Base-by-base conservation (phyloP, 2,888 invertebrate species). In the Leptodirus hochenwartii region DNA sequence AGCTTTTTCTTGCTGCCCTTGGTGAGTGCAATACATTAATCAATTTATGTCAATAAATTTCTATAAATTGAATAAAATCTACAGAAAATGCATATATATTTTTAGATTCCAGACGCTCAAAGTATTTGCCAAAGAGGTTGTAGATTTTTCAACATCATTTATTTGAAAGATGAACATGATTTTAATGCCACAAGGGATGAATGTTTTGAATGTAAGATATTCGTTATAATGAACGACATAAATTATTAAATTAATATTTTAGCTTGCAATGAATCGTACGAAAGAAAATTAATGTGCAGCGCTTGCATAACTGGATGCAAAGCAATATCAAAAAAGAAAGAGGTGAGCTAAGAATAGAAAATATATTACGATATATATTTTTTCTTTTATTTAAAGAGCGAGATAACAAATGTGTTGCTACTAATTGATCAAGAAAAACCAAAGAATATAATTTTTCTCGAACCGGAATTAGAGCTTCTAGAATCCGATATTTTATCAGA, bases 401-500 rank as follows among this genome's bases (percentile, higher is more conserved):
- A 39, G 30, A 23, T 37, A 14, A 17, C 34, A 6, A 35, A 33
- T 23, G 31, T 38, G 4, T 23, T 39, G 15, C 29, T 39, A 5
- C 31, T 41, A 29, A 36, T 41, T 17, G 36, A 37, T 25, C 39
- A 41, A 33, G 41, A 40, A n/a, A 36, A 30, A 8, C 31, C 37
- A 6, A 36, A 29, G 25, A 37, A 37, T 22, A 23, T 40, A 5
- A 33, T 37, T 16, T 22, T 36, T 8, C 12, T 36, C 4, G 47
- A 49, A 29, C 46, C 47, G n/a, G 51, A 50, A 6, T 23, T 45
- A 4, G 49, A 50, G 27, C 36, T 46, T 5, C 32, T 49, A 15
- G 48, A 48, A 36, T 43, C 47, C 6, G 50, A 51, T 22, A 36
- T 51, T 12, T 38, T 51, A 5, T 47, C 50, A 4, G 52, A 53